These are phyloP conservation scores for Buathra laborator DNA, from an alignment of 2,888 invertebrate species.

Conservation along the genomic window DNA sequence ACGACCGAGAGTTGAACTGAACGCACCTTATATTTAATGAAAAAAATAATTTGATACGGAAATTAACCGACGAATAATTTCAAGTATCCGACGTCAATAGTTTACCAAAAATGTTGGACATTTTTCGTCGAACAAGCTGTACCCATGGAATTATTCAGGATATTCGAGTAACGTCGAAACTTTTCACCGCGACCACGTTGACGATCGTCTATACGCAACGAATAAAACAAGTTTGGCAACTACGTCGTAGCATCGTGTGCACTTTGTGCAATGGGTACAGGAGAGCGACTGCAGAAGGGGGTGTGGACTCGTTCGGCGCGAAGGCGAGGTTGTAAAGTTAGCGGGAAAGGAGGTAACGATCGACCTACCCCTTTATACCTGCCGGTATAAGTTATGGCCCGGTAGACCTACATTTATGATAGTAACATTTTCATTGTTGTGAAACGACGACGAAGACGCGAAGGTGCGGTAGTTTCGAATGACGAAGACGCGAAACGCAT, in stretches of 20 bases:
- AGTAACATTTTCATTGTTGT: slow-evolving; percentile 52
- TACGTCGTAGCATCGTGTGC: not conserved
- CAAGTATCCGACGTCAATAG: not conserved
- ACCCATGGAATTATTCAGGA: not conserved
- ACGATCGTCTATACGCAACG: not conserved
- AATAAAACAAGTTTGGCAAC: slow-evolving; percentile 11
- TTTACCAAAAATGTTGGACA: not conserved
- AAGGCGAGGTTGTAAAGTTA: slow-evolving; percentile 54
- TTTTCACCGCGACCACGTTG: slow-evolving; percentile 15
- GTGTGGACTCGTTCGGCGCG: slow-evolving; percentile 8
- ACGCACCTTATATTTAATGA: not conserved
- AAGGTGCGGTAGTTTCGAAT: not conserved
- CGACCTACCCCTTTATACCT: slow-evolving; percentile 52
- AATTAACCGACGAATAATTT: not conserved
- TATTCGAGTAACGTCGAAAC: not conserved
- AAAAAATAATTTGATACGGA: not conserved
- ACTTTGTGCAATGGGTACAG: slow-evolving; percentile 4
- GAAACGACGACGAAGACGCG: slow-evolving; percentile 19
- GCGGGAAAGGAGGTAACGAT: slow-evolving; percentile 61
- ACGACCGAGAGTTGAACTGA: too few species aligned
- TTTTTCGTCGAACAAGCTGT: not conserved
- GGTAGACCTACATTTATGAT: slow-evolving; percentile 49
- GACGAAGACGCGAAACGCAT: not conserved
- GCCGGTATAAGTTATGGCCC: slow-evolving; percentile 51
- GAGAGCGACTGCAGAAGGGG: not conserved